phyloP scores from a whole-genome alignment of 2,113 vertebrate genomes.

The Platichthys stellatus region DNA sequence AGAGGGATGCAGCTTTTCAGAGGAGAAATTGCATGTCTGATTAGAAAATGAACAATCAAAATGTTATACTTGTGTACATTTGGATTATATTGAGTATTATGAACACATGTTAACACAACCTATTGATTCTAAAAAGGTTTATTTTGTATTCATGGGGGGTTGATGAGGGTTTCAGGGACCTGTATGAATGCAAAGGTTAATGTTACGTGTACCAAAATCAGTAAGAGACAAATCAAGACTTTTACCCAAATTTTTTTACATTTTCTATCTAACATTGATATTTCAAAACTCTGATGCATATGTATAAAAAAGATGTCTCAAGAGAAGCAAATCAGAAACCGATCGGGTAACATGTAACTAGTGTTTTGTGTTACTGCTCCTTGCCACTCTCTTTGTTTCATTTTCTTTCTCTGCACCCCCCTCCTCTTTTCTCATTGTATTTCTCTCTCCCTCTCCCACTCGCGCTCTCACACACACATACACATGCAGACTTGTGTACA shows the following conservation, averaged over 20 bases:
- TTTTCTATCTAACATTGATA: neutral
- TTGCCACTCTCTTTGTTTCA: conserved; percentile 10
- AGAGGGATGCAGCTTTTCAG: neutral
- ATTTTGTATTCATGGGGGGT: neutral
- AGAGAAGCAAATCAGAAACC: conserved; percentile 13
- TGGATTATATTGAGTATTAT: too few species aligned
- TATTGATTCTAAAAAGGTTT: neutral
- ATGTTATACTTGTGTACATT: too few species aligned
- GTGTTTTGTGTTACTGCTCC: conserved; percentile 15
- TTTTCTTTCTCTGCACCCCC: conserved; percentile 28
- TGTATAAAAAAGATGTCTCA: neutral
- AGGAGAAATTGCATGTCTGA: too few species aligned
- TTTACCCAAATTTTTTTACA: too few species aligned
- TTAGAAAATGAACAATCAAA: too few species aligned
- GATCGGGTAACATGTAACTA: neutral
- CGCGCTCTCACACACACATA: conserved; percentile 14
- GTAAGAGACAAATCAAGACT: too few species aligned
- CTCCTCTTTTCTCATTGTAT: conserved; percentile 25
- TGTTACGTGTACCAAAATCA: conserved; percentile 8
- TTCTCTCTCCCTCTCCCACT: conserved; percentile 20
- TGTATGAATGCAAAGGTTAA: conserved; percentile 6
- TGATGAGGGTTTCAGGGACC: neutral
- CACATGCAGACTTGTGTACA: conserved; percentile 7
- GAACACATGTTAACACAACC: neutral
- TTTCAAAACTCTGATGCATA: neutral